phyloP scores from a whole-genome alignment of 2,113 vertebrate genomes.

The Grammomys surdaster region DNA sequence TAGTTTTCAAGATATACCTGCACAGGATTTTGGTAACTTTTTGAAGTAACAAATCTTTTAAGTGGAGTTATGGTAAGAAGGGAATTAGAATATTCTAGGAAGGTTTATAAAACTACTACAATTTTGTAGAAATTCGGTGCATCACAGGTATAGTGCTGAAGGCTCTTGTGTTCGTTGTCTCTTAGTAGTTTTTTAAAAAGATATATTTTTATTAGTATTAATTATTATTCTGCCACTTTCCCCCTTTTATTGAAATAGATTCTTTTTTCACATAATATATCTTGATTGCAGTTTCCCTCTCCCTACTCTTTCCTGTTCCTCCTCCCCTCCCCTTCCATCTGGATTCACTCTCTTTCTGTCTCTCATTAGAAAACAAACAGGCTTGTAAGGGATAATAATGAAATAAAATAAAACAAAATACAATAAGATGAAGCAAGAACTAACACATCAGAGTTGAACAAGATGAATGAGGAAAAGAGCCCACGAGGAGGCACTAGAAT shows the following conservation, averaged over 20 bases:
- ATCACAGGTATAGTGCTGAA: slow-evolving; percentile 22
- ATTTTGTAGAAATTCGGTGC: slow-evolving; percentile 42
- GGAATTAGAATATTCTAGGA: slow-evolving; percentile 19
- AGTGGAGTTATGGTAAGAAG: slow-evolving; percentile 13
- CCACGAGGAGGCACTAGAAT: background rate
- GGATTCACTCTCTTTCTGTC: background rate
- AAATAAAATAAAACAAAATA: background rate
- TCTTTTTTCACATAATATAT: background rate
- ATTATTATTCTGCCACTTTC: background rate
- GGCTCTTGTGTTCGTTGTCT: slow-evolving; percentile 64
- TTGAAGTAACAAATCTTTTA: slow-evolving; percentile 56
- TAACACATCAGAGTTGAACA: background rate
- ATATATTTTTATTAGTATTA: background rate
- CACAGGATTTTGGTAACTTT: slow-evolving; percentile 59
- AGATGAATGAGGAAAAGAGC: background rate
- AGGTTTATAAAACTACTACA: slow-evolving; percentile 32
- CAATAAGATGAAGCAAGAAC: background rate
- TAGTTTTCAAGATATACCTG: slow-evolving; percentile 47
- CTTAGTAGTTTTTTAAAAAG: slow-evolving; percentile 56
- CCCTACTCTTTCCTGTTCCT: background rate
- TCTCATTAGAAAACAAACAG: background rate
- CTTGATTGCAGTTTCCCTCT: background rate
- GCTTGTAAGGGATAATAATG: background rate
- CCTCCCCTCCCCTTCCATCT: background rate
- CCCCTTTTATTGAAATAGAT: background rate